Percentiles rank a stretch among this genome's conserved stretches.
Conservation (phyloP, 2,888 invertebrate species). For the Yponomeuta cagnagella region DNA sequence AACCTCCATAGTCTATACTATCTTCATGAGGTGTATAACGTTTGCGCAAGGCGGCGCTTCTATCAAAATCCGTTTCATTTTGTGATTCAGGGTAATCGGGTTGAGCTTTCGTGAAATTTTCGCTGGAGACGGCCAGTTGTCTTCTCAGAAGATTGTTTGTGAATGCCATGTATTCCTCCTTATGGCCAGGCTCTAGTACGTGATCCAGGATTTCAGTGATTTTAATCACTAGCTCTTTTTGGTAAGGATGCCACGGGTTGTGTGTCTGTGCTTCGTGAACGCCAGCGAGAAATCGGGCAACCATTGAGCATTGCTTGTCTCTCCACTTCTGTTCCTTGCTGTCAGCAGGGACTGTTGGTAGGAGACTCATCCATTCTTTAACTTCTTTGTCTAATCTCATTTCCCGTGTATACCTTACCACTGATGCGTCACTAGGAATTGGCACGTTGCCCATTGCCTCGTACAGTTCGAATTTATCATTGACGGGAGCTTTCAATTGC, state of each 20-base stretch:
- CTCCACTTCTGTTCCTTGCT: background rate
- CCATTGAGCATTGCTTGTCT: background rate
- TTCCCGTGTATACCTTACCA: slow-evolving; percentile 34
- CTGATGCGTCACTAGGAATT: slow-evolving; percentile 31
- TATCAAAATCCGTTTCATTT: background rate
- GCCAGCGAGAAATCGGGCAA: background rate
- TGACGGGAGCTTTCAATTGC: background rate
- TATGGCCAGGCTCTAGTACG: background rate
- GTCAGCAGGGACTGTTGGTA: background rate
- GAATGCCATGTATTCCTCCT: background rate
- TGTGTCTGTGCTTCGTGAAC: background rate
- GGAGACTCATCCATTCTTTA: slow-evolving; percentile 37
- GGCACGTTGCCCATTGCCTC: slow-evolving; percentile 21
- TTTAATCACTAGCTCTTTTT: background rate
- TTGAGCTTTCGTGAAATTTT: background rate
- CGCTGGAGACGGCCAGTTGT: background rate
- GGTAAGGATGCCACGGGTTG: background rate
- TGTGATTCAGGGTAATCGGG: background rate
- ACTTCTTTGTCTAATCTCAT: slow-evolving; percentile 45
- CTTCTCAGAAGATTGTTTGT: background rate
- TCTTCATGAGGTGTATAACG: background rate
- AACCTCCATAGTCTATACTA: background rate
- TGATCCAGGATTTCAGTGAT: background rate
- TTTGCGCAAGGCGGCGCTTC: background rate
- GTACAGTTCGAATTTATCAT: background rate